These are phyloP conservation scores for Priocnemis perturbator DNA, from an alignment of 2,888 invertebrate genomes.

Conservation along the genomic window DNA sequence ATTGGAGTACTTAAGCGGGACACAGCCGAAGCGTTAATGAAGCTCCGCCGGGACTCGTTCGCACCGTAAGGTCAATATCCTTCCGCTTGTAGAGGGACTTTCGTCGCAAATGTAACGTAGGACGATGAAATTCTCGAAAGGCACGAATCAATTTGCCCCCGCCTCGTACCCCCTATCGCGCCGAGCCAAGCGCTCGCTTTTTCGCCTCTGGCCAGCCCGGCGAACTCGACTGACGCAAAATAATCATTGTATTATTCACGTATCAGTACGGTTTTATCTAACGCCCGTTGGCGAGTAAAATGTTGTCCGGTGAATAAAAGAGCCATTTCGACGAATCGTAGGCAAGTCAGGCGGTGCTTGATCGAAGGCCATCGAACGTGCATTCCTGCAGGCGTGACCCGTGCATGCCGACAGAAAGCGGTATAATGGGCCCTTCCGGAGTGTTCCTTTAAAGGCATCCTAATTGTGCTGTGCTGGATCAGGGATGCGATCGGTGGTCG, in stretches of 20 bases:
- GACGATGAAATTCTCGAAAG: slow-evolving; percentile 36
- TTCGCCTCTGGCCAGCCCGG: too few species aligned
- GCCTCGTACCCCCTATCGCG: not conserved
- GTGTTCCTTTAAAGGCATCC: slow-evolving; percentile 52
- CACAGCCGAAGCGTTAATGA: slow-evolving; percentile 59
- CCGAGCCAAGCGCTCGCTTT: not conserved
- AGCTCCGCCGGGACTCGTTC: slow-evolving; percentile 55
- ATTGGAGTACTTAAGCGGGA: slow-evolving; percentile 60
- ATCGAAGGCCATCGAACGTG: slow-evolving; percentile 5
- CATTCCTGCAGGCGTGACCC: slow-evolving; percentile 36
- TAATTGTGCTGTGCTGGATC: slow-evolving; percentile 54
- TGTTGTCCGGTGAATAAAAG: too few species aligned
- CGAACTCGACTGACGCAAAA: too few species aligned
- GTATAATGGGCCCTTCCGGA: slow-evolving; percentile 31
- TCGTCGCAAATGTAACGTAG: slow-evolving; percentile 22
- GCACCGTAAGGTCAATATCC: slow-evolving; percentile 49
- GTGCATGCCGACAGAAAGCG: slow-evolving; percentile 39
- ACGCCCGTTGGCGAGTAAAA: too few species aligned
- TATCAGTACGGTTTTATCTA: too few species aligned
- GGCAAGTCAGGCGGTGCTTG: too few species aligned
- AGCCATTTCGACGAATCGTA: too few species aligned
- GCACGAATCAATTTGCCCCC: slow-evolving; percentile 46
- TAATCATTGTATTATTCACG: too few species aligned
- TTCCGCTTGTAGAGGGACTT: slow-evolving; percentile 27
- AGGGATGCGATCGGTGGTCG: slow-evolving; percentile 49